phyloP scores from a whole-genome alignment of 2,888 invertebrate genomes.

The Morinoia aosen region DNA sequence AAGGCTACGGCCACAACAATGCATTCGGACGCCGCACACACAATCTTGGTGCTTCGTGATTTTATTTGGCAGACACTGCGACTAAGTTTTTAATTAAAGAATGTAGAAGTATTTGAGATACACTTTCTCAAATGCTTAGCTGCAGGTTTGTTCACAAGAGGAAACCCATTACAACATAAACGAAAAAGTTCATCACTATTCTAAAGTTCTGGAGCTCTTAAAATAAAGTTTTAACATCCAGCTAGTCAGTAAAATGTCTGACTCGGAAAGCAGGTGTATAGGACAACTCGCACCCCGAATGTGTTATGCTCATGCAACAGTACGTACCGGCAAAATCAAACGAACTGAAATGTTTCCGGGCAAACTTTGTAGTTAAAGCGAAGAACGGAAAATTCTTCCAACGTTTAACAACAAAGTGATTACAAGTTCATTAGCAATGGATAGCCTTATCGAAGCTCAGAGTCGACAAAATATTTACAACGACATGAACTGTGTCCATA shows the following conservation, averaged over 20 bases:
- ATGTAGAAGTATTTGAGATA: not conserved
- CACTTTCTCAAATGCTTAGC: not conserved
- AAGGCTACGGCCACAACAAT: slow-evolving; percentile 1
- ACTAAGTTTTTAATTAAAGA: not conserved
- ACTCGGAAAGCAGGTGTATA: not conserved
- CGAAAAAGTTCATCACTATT: not conserved
- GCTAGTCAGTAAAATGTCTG: not conserved
- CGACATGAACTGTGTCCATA: not conserved
- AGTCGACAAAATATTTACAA: not conserved
- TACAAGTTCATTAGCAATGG: not conserved
- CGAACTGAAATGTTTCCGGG: not conserved
- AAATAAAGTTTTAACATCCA: not conserved
- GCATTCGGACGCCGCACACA: not conserved
- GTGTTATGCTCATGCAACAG: not conserved
- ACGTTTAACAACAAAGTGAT: not conserved
- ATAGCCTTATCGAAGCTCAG: not conserved
- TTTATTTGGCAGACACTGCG: not conserved
- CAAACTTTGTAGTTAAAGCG: not conserved
- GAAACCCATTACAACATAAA: not conserved
- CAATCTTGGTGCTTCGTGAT: not conserved
- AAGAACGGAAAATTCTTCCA: not conserved
- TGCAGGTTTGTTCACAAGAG: not conserved
- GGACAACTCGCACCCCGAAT: not conserved
- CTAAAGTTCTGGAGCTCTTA: not conserved
- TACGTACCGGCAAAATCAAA: not conserved